phyloP scores from a whole-genome alignment of 2,113 vertebrate genomes.

The Grantiella picta region DNA sequence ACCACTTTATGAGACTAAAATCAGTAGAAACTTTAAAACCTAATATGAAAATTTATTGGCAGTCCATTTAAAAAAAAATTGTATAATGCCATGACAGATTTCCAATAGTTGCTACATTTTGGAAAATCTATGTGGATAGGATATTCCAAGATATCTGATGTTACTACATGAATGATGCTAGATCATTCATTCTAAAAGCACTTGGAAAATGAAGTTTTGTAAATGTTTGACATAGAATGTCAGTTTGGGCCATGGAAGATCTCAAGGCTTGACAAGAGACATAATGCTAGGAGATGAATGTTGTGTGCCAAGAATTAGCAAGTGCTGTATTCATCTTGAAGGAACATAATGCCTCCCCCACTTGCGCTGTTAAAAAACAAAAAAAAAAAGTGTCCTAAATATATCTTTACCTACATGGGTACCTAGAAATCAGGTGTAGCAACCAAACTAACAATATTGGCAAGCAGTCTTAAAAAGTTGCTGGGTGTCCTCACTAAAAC shows the following conservation, averaged over 20 bases:
- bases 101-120: not conserved
- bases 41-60: not conserved
- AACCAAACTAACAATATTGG: not conserved
- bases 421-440: not conserved
- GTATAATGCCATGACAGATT: not conserved
- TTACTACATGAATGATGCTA: not conserved
- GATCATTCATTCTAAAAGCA: conserved; percentile 16
- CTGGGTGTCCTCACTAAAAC: not conserved
- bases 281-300: not conserved
- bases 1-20: not conserved
- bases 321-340: not conserved
- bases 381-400: not conserved
- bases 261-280: conserved; percentile 32
- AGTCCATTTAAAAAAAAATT: not conserved
- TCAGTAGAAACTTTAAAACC: not conserved
- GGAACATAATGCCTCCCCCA: not conserved
- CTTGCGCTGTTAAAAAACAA: not conserved
- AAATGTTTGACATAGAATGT: conserved; percentile 39
- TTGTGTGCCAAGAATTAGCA: conserved; percentile 36
- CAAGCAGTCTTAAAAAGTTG: not conserved
- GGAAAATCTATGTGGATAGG: not conserved
- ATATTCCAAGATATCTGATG: not conserved
- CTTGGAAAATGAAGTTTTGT: conserved; percentile 1
- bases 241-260: conserved; percentile 2
- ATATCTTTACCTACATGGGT: not conserved